Conservation (phyloP, 1,140 invertebrate species). For the Drosophila tani region DNA sequence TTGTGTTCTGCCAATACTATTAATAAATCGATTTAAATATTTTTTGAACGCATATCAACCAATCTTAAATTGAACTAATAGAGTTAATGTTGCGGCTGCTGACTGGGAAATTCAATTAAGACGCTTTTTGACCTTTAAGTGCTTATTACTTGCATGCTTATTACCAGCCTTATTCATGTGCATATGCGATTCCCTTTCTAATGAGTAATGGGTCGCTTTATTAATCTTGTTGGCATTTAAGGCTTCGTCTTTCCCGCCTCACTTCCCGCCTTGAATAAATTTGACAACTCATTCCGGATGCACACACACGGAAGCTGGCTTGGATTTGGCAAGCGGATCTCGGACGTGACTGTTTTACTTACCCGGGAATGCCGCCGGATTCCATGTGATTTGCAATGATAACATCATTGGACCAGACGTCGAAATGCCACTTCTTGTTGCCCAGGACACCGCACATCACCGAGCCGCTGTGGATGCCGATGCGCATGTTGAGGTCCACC, state of each 20-base stretch:
- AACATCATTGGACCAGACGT: slow-evolving; percentile 99
- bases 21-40: background rate
- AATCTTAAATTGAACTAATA: background rate
- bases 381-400: slow-evolving; percentile 99
- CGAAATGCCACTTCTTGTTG: slow-evolving; percentile 98
- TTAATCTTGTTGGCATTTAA: slow-evolving; percentile 12
- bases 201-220: slow-evolving; percentile 7
- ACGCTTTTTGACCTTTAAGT: background rate
- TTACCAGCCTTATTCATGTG: slow-evolving; percentile 11
- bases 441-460: slow-evolving; percentile 97
- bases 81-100: background rate
- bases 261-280: background rate
- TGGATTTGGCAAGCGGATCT: background rate
- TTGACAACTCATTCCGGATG: slow-evolving; percentile 42
- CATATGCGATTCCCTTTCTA: slow-evolving; percentile 10
- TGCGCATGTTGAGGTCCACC: slow-evolving; percentile 97
- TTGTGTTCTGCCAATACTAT: background rate
- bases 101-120: slow-evolving; percentile 1
- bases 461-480: slow-evolving; percentile 97
- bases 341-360: slow-evolving; percentile 79
- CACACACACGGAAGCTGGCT: slow-evolving; percentile 13
- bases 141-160: background rate
- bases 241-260: background rate
- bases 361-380: slow-evolving; percentile 97
- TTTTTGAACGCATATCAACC: too few relatives aligned